These are phyloP conservation scores for Tenodera sinensis DNA, from an alignment of 2,888 invertebrate species.

Conservation along the genomic window DNA sequence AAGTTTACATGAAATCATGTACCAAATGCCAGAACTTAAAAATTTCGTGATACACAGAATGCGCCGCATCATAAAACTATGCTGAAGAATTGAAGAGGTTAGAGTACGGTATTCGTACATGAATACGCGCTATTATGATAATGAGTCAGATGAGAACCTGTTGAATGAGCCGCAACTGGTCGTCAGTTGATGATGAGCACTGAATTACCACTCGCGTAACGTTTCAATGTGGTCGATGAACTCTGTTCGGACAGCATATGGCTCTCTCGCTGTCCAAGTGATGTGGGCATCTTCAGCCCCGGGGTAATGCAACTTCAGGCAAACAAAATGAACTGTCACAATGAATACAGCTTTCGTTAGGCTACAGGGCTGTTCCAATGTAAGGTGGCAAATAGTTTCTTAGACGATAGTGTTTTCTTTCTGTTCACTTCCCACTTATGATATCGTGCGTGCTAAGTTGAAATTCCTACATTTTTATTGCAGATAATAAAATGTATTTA, in stretches of 20 bases:
- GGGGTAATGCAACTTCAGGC: background rate
- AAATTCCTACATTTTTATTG: no score
- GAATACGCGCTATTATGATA: background rate
- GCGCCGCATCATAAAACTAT: no score
- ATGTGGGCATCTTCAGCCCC: background rate
- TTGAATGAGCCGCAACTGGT: background rate
- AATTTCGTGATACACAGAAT: no score
- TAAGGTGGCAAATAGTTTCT: no score
- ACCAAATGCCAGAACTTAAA: no score
- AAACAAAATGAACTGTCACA: background rate
- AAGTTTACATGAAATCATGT: no score
- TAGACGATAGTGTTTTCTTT: no score
- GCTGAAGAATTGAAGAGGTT: background rate
- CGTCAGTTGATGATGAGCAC: background rate
- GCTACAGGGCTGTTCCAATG: no score
- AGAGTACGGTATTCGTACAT: background rate
- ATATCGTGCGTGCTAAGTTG: no score
- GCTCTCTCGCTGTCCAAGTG: background rate
- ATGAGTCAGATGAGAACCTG: background rate
- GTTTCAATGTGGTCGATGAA: background rate
- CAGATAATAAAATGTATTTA: no score
- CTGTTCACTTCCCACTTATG: no score
- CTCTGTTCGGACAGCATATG: background rate
- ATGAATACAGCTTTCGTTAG: background rate
- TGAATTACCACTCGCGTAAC: background rate